These are phyloP conservation scores for Cataglyphis hispanica DNA, from an alignment of 1,140 invertebrate genomes.

Conservation along the genomic window DNA sequence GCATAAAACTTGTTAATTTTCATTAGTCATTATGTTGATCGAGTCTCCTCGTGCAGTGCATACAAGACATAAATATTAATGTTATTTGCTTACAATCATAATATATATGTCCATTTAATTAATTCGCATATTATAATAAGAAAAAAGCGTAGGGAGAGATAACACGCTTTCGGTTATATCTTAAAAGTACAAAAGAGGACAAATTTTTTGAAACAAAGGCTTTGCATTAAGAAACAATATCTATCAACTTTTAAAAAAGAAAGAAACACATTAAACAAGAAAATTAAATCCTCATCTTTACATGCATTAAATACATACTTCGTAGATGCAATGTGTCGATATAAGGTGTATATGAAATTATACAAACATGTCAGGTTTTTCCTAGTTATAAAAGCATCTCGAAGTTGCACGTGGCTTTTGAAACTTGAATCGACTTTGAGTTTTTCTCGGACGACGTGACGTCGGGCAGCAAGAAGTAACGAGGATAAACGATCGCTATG, in stretches of 20 bases:
- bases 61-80: slow-evolving; percentile 13
- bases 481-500: slow-evolving; percentile 49
- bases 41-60: too few relatives aligned
- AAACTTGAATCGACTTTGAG: slow-evolving; percentile 47
- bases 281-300: not conserved
- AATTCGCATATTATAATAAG: not conserved
- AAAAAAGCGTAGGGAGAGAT: not conserved
- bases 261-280: not conserved
- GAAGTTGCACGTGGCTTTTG: slow-evolving; percentile 34
- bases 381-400: not conserved
- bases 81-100: slow-evolving; percentile 16
- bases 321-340: not conserved
- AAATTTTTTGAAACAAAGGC: slow-evolving; percentile 12
- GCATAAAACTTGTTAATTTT: slow-evolving; percentile 8
- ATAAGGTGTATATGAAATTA: slow-evolving; percentile 45
- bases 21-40: not conserved
- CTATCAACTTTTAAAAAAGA: not conserved
- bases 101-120: not conserved
- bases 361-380: slow-evolving; percentile 27
- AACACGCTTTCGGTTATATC: not conserved
- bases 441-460: slow-evolving; percentile 14
- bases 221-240: slow-evolving; percentile 14
- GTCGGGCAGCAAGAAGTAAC: slow-evolving; percentile 16
- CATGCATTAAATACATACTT: not conserved
- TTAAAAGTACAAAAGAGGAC: slow-evolving; percentile 8